Conservation (phyloP, 2,113 vertebrate species). For the Falcunculus frontatus region DNA sequence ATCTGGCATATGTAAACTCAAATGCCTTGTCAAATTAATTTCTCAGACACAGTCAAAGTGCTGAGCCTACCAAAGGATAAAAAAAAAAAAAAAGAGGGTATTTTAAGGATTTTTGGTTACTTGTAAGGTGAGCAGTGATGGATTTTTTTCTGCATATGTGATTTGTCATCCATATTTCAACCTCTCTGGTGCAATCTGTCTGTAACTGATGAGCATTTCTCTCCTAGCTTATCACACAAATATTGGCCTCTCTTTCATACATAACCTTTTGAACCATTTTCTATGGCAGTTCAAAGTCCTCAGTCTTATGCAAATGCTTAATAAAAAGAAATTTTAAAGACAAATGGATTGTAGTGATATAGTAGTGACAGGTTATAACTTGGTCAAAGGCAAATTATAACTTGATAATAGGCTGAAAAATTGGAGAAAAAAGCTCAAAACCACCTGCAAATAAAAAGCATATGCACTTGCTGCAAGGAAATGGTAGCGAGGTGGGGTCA, state of each 20-base stretch:
- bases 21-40: not conserved
- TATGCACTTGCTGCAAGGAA: not conserved
- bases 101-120: not conserved
- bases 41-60: not conserved
- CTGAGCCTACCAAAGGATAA: not conserved
- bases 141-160: not conserved
- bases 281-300: not conserved
- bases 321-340: not conserved
- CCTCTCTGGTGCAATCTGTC: not conserved
- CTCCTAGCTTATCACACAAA: not conserved
- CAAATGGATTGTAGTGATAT: not conserved
- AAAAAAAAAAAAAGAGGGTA: accelerated
- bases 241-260: not conserved
- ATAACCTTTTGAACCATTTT: not conserved
- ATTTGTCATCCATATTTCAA: not conserved
- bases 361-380: not conserved
- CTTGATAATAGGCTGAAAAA: not conserved
- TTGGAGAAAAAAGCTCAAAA: not conserved
- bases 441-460: not conserved
- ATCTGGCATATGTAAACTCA: not conserved
- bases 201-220: not conserved
- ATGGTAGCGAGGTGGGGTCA: not conserved
- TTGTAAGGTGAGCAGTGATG: not conserved
- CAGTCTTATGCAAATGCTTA: not conserved
- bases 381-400: not conserved